Evolutionary conservation across 2,888 invertebrate species (phyloP).

Genomic region (Tetranychus piercei): DNA sequence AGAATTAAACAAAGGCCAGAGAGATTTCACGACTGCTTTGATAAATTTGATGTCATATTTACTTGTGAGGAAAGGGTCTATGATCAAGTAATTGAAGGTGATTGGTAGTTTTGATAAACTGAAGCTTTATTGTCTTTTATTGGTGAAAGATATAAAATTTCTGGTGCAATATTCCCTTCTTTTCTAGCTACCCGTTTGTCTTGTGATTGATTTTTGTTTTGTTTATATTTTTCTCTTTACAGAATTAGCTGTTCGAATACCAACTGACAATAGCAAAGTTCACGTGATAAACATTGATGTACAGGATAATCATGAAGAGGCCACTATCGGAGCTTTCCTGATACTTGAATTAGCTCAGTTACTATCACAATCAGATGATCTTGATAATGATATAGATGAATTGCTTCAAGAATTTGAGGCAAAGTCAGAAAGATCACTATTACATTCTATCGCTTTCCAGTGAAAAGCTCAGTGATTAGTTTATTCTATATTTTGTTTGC

Average conservation of each 20-base stretch:
- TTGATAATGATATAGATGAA: slow-evolving; percentile 95
- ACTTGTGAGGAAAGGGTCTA: slow-evolving; percentile 97
- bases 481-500: too few species aligned
- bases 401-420: slow-evolving; percentile 81
- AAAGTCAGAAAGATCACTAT: slow-evolving; percentile 54
- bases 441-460: slow-evolving; percentile 88
- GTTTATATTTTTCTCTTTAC: slow-evolving; percentile 13
- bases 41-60: slow-evolving; percentile 84
- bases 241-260: slow-evolving; percentile 52
- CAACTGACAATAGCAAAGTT: slow-evolving; percentile 63
- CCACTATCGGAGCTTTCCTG: slow-evolving; percentile 90
- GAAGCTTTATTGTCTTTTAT: slow-evolving; percentile 24
- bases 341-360: slow-evolving; percentile 85
- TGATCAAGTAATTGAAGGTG: slow-evolving; percentile 87
- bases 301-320: slow-evolving; percentile 98
- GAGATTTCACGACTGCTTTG: slow-evolving; percentile 68
- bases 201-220: not conserved
- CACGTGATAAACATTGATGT: slow-evolving; percentile 97
- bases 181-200: not conserved
- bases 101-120: not conserved
- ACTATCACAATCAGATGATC: slow-evolving; percentile 69
- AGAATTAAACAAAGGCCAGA: slow-evolving; percentile 85
- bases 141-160: not conserved
- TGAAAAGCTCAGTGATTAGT: slow-evolving; percentile 35
- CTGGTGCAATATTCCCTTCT: not conserved